A percentile compares a stretch with the other conserved stretches of the same genome.
phyloP scores from a whole-genome alignment of 2,113 vertebrate species.

The Megaptera novaeangliae region DNA sequence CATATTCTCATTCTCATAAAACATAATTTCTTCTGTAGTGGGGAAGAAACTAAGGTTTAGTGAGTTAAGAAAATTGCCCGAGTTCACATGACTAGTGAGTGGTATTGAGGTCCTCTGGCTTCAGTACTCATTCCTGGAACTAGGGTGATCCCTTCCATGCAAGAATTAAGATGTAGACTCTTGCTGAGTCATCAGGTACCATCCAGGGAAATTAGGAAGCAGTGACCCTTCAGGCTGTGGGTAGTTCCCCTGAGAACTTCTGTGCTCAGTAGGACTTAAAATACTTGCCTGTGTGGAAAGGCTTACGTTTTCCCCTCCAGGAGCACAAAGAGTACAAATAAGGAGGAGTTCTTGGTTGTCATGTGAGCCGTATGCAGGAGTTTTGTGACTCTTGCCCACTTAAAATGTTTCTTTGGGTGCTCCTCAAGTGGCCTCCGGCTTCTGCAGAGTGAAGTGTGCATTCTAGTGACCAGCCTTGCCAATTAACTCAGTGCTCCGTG shows the following conservation, averaged over 20 bases:
- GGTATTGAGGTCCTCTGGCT: background rate
- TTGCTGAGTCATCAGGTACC: conserved; percentile 60
- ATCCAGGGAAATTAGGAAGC: conserved; percentile 69
- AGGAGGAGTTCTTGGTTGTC: background rate
- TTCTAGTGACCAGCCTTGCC: background rate
- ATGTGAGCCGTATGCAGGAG: background rate
- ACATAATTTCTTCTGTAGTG: background rate
- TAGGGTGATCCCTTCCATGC: conserved; percentile 2
- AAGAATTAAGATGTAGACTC: conserved; percentile 30
- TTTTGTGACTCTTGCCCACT: conserved; percentile 8
- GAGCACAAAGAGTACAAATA: conserved; percentile 1
- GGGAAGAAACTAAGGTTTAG: background rate
- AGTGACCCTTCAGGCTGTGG: conserved; percentile 51
- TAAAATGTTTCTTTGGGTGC: conserved; percentile 43
- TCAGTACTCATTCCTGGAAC: background rate
- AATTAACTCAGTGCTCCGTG: conserved; percentile 35
- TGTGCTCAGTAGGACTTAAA: conserved; percentile 60
- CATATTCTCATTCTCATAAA: background rate
- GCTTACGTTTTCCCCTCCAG: background rate
- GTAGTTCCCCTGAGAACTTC: conserved; percentile 29
- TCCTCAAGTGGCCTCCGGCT: background rate
- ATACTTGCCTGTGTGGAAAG: conserved; percentile 36
- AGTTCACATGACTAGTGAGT: conserved; percentile 1
- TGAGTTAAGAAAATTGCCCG: background rate
- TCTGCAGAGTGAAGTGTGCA: background rate